Evolutionary conservation across 1,140 invertebrate species (phyloP), one percentile per base, ranked within the genome.

Genomic region (Dreissena polymorpha): DNA sequence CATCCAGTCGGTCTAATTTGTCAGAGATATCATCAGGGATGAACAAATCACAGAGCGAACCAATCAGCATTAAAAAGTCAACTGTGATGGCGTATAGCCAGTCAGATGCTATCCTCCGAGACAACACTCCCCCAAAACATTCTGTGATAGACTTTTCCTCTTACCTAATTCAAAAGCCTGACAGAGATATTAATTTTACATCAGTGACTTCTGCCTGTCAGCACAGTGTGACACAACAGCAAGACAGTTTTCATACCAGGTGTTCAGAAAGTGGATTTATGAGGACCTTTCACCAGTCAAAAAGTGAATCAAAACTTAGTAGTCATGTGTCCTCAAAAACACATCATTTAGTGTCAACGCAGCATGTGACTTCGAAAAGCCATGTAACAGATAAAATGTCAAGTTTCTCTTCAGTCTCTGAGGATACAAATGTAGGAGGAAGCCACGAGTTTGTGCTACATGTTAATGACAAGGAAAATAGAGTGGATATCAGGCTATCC

Each of bases 1-100:
- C 50, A 23, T 80, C 74, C 25, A 86, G 73, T 39, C 39, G 65
- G 29, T 74, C 71, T 18, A 80, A 76, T 29, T 50, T 84, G 49
- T 64, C 93, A 97, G 97, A 97, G 95, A 96, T 79, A 97, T 97
- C 83, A 7, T 14, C 70, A 1, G 29, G 25, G 64, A 74, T 91
- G 57, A 90, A 91, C 67, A 91, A 90, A 82, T 90, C 90, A 12
- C 86, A 65, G 27, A 91, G 90, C 87, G 90, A 91, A 74, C 90
- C 90, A 69, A 90, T 90, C 74, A 90, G 89, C 84, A 89, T 91
- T 82, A 64, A 64, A 63, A 80, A 50, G 73, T 50, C 14, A 29
- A 74, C 57, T 50, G 80, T 71, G 50, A 49, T 76, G 71, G 83
- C 67, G 13, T 79, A 71, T 65, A 75, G 75, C 64, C 67, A 70